Evolutionary conservation across 2,113 vertebrate species (phyloP).

Genomic region (Muntiacus muntjak): DNA sequence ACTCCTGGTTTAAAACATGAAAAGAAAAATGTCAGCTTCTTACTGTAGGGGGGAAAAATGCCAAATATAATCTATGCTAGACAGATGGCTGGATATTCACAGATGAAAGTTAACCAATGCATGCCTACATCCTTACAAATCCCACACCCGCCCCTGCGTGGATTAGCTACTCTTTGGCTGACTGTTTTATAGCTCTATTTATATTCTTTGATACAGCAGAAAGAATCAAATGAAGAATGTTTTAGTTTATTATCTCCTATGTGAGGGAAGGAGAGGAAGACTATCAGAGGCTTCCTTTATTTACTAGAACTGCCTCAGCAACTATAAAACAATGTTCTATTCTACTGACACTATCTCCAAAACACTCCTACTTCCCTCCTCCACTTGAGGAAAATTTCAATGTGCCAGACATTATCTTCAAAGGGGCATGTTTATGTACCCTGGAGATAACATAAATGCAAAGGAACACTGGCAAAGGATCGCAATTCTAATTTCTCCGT

Average conservation of each 20-base stretch:
- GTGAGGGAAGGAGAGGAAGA: background rate
- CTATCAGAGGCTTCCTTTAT: conserved; percentile 42
- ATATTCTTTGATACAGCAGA: conserved; percentile 9
- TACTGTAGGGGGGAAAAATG: background rate
- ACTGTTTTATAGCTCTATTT: conserved; percentile 31
- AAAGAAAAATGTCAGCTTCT: conserved; percentile 56
- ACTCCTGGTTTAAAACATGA: conserved; percentile 36
- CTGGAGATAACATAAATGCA: conserved; percentile 7
- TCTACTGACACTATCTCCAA: conserved; percentile 35
- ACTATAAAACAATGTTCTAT: conserved; percentile 38
- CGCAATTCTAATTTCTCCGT: background rate
- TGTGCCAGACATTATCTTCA: conserved; percentile 26
- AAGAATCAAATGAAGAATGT: conserved; percentile 18
- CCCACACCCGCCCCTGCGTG: background rate
- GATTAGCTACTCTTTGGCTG: conserved; percentile 27
- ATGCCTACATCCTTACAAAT: conserved; percentile 21
- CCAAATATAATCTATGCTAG: conserved; percentile 33
- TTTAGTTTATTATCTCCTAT: conserved; percentile 26
- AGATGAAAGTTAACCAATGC: conserved; percentile 52
- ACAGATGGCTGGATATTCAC: conserved; percentile 56
- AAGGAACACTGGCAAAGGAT: background rate
- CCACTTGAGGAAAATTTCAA: conserved; percentile 46
- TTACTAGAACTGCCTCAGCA: conserved; percentile 52
- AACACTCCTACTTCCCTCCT: conserved; percentile 62
- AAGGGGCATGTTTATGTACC: conserved; percentile 29